Percentiles rank a stretch among this genome's conserved stretches.
Evolutionary conservation across 2,797 vertebrate genomes (phyloP).

Genomic region (Sebastes taczanowskii): DNA sequence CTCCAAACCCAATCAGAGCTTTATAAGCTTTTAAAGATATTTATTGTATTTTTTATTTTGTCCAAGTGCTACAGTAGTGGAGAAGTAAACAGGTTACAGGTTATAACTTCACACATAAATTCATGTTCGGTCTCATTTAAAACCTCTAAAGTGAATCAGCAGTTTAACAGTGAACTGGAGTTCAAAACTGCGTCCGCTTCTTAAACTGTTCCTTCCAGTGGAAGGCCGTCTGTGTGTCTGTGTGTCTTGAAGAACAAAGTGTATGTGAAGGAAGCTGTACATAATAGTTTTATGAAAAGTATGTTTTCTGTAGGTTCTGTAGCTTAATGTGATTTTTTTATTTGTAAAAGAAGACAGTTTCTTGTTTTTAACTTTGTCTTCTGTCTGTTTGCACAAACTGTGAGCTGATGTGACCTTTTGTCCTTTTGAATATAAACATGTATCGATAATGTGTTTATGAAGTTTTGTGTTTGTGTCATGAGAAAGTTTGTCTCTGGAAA

Average conservation of each 20-base stretch:
- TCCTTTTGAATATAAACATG: constrained; percentile 20
- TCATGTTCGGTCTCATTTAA: not conserved
- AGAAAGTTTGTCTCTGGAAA: not conserved
- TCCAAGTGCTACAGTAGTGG: not conserved
- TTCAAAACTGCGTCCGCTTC: not conserved
- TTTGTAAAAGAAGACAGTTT: constrained; percentile 26
- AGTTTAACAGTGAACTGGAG: not conserved
- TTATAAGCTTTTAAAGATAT: not conserved
- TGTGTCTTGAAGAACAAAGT: not conserved
- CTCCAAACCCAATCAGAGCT: not conserved
- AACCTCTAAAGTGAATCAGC: not conserved
- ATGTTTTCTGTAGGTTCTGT: not conserved
- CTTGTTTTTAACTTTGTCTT: constrained; percentile 7
- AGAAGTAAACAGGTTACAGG: not conserved
- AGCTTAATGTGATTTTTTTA: not conserved
- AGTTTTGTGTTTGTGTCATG: not conserved
- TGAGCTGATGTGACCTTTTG: constrained; percentile 27
- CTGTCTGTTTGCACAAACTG: constrained; percentile 51
- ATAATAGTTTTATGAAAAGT: constrained; percentile 74
- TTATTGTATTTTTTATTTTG: not conserved
- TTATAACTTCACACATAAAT: not conserved
- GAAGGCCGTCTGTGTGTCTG: constrained; percentile 4
- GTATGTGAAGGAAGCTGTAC: constrained; percentile 55
- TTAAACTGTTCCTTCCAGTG: constrained; percentile 3
- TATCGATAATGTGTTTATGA: constrained; percentile 4